Percentiles rank a stretch among this genome's conserved stretches.
phyloP scores from a whole-genome alignment of 2,113 vertebrate species.

The Macroglossus sobrinus region DNA sequence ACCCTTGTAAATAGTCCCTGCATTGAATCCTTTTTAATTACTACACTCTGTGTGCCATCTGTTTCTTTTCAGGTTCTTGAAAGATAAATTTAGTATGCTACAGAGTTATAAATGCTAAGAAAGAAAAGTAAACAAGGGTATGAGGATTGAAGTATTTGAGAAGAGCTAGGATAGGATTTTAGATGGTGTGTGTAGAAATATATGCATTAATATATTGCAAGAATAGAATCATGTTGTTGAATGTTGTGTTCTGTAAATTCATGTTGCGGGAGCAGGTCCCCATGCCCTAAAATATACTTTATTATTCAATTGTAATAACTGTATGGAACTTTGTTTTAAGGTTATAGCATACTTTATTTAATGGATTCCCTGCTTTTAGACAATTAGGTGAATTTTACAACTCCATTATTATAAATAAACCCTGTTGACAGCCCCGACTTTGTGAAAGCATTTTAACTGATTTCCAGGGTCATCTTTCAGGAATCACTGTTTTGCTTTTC shows the following conservation, averaged over 20 bases:
- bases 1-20: background rate
- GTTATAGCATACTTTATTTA: conserved; percentile 22
- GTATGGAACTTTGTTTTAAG: conserved; percentile 24
- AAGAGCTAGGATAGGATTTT: background rate
- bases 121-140: background rate
- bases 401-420: conserved; percentile 24
- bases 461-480: conserved; percentile 1
- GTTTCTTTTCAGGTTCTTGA: background rate
- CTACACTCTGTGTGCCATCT: background rate
- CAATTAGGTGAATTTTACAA: conserved; percentile 47
- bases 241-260: background rate
- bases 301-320: background rate
- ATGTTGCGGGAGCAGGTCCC: background rate
- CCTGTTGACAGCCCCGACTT: background rate
- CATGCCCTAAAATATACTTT: background rate
- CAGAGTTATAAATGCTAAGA: background rate
- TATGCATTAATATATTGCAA: background rate
- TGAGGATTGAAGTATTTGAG: background rate
- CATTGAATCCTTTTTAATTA: background rate
- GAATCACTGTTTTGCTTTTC: background rate
- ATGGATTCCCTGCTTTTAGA: conserved; percentile 52
- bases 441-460: background rate
- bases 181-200: background rate
- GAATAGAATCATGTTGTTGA: background rate
- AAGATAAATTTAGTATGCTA: background rate